phyloP scores from a whole-genome alignment of 2,113 vertebrate genomes.

The Gadus macrocephalus region DNA sequence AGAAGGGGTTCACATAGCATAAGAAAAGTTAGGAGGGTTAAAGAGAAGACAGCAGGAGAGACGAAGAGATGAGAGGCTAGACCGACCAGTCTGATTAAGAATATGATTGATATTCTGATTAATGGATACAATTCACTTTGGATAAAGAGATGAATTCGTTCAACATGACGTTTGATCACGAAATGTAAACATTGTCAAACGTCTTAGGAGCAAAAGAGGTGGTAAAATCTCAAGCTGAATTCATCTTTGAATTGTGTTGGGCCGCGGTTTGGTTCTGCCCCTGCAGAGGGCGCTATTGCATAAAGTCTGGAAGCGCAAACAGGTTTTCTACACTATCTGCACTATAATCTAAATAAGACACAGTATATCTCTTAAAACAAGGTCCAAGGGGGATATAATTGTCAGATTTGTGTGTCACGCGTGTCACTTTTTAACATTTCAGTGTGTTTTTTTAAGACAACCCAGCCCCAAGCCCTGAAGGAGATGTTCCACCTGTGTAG shows the following conservation, averaged over 20 bases:
- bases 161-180: no score
- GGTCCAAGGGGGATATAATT: no score
- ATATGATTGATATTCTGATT: conserved; percentile 32
- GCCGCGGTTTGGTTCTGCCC: conserved; percentile 32
- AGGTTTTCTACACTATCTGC: conserved; percentile 4
- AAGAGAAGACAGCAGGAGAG: no score
- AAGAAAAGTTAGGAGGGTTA: no score
- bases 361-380: no score
- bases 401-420: conserved; percentile 29
- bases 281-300: conserved; percentile 64
- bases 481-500: not conserved
- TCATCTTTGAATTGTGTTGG: conserved; percentile 27
- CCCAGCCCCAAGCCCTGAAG: not conserved
- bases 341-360: no score
- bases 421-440: conserved; percentile 69
- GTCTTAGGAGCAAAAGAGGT: no score
- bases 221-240: no score
- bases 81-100: conserved; percentile 8
- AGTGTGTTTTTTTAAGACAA: conserved; percentile 35
- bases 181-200: no score
- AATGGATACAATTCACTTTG: conserved; percentile 33
- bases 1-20: no score
- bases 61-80: no score
- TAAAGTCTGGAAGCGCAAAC: conserved; percentile 49
- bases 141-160: conserved; percentile 15